Percentiles rank a stretch among this genome's conserved stretches.
phyloP scores from a whole-genome alignment of 2,888 invertebrate genomes.

The Agapetus fuscipes region DNA sequence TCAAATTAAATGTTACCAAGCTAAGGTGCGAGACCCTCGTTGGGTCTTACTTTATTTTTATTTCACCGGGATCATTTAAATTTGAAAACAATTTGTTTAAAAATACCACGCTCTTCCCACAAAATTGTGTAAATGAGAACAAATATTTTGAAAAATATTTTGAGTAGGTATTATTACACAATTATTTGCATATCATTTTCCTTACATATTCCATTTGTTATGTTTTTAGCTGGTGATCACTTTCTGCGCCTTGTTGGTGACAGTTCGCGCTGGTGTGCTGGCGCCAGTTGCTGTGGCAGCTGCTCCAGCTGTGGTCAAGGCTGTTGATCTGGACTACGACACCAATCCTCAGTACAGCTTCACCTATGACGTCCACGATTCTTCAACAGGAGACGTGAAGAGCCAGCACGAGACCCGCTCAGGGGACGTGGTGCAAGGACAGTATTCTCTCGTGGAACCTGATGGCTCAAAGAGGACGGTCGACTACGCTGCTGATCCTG shows the following conservation, averaged over 20 bases:
- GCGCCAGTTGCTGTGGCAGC: constrained; percentile 25
- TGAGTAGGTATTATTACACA: no score
- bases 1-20: no score
- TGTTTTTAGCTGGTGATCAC: no score
- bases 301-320: constrained; percentile 16
- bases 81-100: no score
- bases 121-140: no score
- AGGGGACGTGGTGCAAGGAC: constrained; percentile 43
- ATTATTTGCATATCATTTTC: no score
- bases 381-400: constrained; percentile 47
- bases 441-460: constrained; percentile 44
- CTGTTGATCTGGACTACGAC: constrained; percentile 17
- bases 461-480: constrained; percentile 46
- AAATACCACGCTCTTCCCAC: no score
- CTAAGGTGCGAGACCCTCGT: no score
- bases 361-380: constrained; percentile 47
- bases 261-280: constrained; percentile 26
- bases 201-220: no score
- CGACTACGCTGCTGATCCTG: constrained; percentile 46
- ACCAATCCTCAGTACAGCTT: constrained; percentile 35
- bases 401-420: constrained; percentile 42
- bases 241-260: neutral
- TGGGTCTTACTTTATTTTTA: no score
- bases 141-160: no score
- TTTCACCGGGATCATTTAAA: no score